A percentile compares a stretch with the other conserved stretches of the same genome.
Evolutionary conservation across 2,888 invertebrate species (phyloP).

Genomic region (Mechanitis messenoides): DNA sequence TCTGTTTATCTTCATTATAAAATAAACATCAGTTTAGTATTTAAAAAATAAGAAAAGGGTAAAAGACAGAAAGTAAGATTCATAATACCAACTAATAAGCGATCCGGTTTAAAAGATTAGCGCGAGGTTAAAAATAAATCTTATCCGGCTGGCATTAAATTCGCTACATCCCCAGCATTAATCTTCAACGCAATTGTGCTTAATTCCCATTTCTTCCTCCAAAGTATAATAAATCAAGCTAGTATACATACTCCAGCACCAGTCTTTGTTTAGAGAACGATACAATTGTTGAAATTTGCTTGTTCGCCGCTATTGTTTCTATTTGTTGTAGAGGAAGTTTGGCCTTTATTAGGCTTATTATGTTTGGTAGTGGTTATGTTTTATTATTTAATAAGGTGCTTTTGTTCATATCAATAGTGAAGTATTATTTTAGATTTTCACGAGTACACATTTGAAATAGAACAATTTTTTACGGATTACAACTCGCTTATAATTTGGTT

Average conservation of each 20-base stretch:
- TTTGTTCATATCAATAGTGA: background rate
- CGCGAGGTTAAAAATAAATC: slow-evolving; percentile 40
- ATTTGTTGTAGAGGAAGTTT: slow-evolving; percentile 20
- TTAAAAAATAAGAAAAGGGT: background rate
- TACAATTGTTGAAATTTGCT: slow-evolving; percentile 32
- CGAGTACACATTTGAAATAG: no score
- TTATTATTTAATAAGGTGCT: background rate
- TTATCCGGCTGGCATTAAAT: slow-evolving; percentile 49
- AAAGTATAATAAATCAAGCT: slow-evolving; percentile 57
- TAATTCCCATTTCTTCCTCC: slow-evolving; percentile 57
- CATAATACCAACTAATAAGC: slow-evolving; percentile 8
- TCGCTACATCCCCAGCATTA: slow-evolving; percentile 55
- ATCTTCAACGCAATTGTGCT: slow-evolving; percentile 62
- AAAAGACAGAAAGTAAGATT: slow-evolving; percentile 2
- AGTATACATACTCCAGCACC: slow-evolving; percentile 37
- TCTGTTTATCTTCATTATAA: background rate
- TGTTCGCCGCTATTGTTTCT: slow-evolving; percentile 25
- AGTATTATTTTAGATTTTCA: no score
- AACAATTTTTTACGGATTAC: no score
- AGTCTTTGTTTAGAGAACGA: slow-evolving; percentile 31
- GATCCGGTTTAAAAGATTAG: slow-evolving; percentile 22
- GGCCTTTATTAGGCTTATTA: slow-evolving; percentile 23
- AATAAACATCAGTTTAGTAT: background rate
- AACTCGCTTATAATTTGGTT: no score
- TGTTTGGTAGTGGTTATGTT: background rate